Base-by-base conservation (phyloP, 1,140 invertebrate genomes). In the Orius laevigatus region DNA sequence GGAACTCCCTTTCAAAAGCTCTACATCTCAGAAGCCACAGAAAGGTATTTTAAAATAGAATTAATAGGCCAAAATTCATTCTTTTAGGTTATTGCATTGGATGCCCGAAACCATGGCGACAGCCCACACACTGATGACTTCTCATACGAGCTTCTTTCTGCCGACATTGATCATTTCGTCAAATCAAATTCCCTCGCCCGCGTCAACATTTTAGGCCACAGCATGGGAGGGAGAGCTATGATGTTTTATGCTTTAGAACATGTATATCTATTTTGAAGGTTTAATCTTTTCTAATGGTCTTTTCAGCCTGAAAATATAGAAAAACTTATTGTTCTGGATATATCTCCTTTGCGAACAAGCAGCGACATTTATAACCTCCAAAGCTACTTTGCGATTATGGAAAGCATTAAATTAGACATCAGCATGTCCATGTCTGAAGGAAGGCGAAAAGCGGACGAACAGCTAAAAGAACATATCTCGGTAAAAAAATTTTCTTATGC, bases 21-120 rank as follows among this genome's bases (percentile, higher is more conserved):
- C 73, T 91, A 34, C 65, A 77, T 49, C 68, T 66, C 47, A 68
- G 71, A 53, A 78, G 75, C 8, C 68, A 72, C 36, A 68, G 77
- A 55, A 72, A 73, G 63, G 52, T 58, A 20, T 38, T 38, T 25
- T 20, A 16, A 64, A 16, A 58, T 15, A 43, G 25, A 9, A 11
- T 16, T 16, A 36, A 11, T 48, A 20, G 31, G 49, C 51, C 34
- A 38, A 31, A 10, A 34, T 42, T 31, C 31, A 19, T 43, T 33
- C 35, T 58, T 60, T 46, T 51, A 83, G 72, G 74, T 93, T 0
- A 75, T 89, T 34, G 68, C 78, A 1, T 66, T 92, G 14, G 90
- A 95, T 70, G 76, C 81, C 2, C 73, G 90, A 59, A 94, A 95
- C 65, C 91, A 95, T 65, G 91, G 91, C 0, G 82, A 88, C 34